phyloP scores from a whole-genome alignment of 2,797 vertebrate species.

The Bovichtus diacanthus region DNA sequence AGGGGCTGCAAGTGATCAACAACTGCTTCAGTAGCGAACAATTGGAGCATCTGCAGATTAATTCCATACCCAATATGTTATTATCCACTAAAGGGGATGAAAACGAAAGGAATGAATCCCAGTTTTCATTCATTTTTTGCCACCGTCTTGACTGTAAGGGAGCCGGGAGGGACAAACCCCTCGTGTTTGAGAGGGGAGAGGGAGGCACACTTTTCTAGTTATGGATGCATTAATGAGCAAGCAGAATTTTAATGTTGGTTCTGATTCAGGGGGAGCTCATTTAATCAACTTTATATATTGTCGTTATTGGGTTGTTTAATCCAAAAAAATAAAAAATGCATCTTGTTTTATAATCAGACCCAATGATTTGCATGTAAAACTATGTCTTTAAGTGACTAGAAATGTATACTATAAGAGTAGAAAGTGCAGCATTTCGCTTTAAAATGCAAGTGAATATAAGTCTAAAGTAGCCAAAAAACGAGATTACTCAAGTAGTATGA shows the following conservation, averaged over 20 bases:
- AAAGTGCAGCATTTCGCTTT: neutral
- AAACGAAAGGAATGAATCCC: too few species aligned
- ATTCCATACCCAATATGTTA: too few species aligned
- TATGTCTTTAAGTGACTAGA: neutral
- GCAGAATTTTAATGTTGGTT: neutral
- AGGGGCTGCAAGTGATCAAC: too few species aligned
- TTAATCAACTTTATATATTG: neutral
- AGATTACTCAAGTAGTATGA: slow-evolving; percentile 2
- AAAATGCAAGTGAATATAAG: neutral
- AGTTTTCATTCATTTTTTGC: too few species aligned
- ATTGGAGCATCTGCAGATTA: too few species aligned
- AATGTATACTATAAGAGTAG: neutral
- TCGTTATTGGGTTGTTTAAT: neutral
- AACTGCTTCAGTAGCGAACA: too few species aligned
- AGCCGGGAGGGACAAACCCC: too few species aligned
- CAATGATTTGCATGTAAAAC: neutral
- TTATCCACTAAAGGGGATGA: too few species aligned
- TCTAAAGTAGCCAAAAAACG: neutral
- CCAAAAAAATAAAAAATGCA: neutral
- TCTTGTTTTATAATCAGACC: neutral
- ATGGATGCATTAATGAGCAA: neutral
- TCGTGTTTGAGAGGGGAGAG: too few species aligned
- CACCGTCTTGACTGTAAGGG: too few species aligned
- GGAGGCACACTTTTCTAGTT: too few species aligned
- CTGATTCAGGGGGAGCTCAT: neutral